A percentile compares a stretch with the other conserved stretches of the same genome.
Conservation (phyloP, 1,140 invertebrate species). For the Lineus longissimus region DNA sequence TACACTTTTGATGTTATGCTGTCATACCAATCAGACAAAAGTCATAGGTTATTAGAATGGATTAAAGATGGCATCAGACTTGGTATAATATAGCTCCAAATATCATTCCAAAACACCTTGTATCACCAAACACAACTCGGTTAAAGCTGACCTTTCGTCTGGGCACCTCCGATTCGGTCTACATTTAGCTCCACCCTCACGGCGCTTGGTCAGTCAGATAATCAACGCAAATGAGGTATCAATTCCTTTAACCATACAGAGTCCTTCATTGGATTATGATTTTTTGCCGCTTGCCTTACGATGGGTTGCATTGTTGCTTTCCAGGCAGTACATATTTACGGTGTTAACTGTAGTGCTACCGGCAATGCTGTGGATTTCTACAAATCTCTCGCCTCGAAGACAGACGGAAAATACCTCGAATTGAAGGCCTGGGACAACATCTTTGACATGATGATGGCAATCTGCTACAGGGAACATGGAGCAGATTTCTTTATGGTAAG, state of each 20-base stretch:
- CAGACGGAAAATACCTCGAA: conserved; percentile 32
- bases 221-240: neutral
- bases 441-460: conserved; percentile 36
- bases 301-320: neutral
- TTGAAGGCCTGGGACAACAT: conserved; percentile 31
- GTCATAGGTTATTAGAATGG: neutral
- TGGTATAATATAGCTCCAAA: too few relatives aligned
- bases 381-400: conserved; percentile 24
- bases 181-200: too few relatives aligned
- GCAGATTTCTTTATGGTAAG: conserved; percentile 29
- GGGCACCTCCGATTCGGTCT: too few relatives aligned
- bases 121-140: too few relatives aligned
- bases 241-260: too few relatives aligned
- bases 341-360: conserved; percentile 24
- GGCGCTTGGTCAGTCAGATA: too few relatives aligned
- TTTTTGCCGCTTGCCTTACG: neutral
- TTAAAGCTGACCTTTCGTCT: too few relatives aligned
- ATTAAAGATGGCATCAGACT: too few relatives aligned
- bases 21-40: neutral
- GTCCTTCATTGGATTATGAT: too few relatives aligned
- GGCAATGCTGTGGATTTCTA: conserved; percentile 26
- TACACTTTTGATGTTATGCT: conserved; percentile 12
- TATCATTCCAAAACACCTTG: too few relatives aligned
- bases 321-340: conserved; percentile 35
- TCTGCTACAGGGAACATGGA: conserved; percentile 33